Evolutionary conservation across 2,888 invertebrate species (phyloP).

Genomic region (Archips xylosteana): DNA sequence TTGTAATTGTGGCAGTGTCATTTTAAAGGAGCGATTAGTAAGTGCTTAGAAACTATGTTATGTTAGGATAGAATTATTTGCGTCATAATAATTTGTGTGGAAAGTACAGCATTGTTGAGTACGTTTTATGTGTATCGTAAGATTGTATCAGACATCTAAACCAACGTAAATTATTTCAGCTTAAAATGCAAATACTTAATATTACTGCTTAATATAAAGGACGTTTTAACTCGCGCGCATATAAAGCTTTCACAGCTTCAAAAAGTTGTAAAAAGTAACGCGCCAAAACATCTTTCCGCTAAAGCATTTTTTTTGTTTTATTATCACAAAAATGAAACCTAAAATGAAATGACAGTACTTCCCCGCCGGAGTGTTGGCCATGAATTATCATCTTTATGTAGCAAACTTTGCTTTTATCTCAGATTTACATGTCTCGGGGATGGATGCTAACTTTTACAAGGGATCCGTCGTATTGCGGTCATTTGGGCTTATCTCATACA

Average conservation of each 20-base stretch:
- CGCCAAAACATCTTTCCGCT: conserved; percentile 31
- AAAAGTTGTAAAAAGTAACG: conserved; percentile 16
- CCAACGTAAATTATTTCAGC: too few species aligned
- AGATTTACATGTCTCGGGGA: conserved; percentile 15
- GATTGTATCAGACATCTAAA: too few species aligned
- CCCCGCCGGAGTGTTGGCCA: background rate
- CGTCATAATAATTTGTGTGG: too few species aligned
- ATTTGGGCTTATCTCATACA: conserved; percentile 12
- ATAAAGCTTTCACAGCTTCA: background rate
- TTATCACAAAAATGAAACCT: conserved; percentile 23
- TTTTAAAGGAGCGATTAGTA: too few species aligned
- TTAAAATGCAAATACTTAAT: background rate
- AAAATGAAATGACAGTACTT: conserved; percentile 20
- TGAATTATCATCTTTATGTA: conserved; percentile 30
- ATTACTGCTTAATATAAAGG: background rate
- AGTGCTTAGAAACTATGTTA: too few species aligned
- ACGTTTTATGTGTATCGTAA: too few species aligned
- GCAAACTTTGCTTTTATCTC: conserved; percentile 33
- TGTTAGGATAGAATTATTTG: too few species aligned
- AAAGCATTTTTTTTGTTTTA: conserved; percentile 38
- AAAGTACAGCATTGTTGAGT: too few species aligned
- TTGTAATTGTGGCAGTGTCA: too few species aligned
- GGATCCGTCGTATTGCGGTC: conserved; percentile 12
- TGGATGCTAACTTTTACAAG: conserved; percentile 16
- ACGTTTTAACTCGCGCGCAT: background rate